Conservation (phyloP, 2,797 vertebrate genomes). For the Tympanoctomys barrerae region DNA sequence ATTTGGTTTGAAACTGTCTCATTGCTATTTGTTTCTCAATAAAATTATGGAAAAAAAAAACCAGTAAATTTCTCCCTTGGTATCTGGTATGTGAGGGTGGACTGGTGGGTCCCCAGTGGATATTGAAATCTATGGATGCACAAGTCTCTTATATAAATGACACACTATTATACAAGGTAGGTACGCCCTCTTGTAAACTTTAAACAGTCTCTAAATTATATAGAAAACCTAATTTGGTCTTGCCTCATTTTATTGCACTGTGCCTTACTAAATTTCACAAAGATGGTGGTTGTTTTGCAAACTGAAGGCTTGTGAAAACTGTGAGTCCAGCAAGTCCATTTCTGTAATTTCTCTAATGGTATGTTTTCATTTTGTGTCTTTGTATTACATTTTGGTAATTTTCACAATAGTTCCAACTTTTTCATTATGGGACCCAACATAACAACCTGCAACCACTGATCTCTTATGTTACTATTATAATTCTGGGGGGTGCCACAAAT, state of each 20-base stretch:
- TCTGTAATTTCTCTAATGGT: not conserved
- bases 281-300: not conserved
- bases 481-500: not conserved
- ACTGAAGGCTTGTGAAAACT: not conserved
- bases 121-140: not conserved
- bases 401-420: not conserved
- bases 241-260: not conserved
- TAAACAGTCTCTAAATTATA: not conserved
- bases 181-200: not conserved
- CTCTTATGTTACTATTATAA: not conserved
- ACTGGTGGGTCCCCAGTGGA: not conserved
- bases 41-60: no score
- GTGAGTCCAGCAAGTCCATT: not conserved
- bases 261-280: not conserved
- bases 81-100: not conserved
- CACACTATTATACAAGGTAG: not conserved
- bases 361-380: not conserved
- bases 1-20: no score
- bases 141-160: not conserved
- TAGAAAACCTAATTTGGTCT: not conserved
- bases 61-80: not conserved
- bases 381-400: not conserved
- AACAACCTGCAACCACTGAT: not conserved
- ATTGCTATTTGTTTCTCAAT: no score
- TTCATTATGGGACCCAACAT: not conserved